These are phyloP conservation scores for Noctua comes DNA, from an alignment of 2,888 invertebrate genomes.

Conservation along the genomic window DNA sequence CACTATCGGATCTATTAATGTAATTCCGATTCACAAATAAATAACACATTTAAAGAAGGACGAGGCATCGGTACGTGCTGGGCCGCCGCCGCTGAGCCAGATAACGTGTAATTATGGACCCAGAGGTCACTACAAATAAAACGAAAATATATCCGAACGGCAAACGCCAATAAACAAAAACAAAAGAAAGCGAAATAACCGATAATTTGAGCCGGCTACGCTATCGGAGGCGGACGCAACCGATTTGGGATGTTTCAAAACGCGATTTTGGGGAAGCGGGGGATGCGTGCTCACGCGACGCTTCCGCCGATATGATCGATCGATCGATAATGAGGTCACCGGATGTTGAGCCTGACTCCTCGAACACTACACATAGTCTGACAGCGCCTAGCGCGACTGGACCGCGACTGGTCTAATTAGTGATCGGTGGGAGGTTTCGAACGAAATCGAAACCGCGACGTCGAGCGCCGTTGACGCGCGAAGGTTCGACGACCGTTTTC, in stretches of 20 bases:
- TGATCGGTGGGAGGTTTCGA: slow-evolving; percentile 71
- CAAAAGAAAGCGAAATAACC: slow-evolving; percentile 88
- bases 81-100: slow-evolving; percentile 71
- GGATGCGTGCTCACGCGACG: slow-evolving; percentile 82
- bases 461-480: slow-evolving; percentile 69
- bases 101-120: slow-evolving; percentile 86
- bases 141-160: slow-evolving; percentile 79
- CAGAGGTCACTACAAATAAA: slow-evolving; percentile 89
- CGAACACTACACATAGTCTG: slow-evolving; percentile 67
- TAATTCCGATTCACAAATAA: slow-evolving; percentile 88
- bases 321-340: slow-evolving; percentile 73
- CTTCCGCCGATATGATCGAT: slow-evolving; percentile 76
- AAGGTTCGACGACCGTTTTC: slow-evolving; percentile 75
- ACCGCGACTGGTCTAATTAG: slow-evolving; percentile 75
- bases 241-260: slow-evolving; percentile 81
- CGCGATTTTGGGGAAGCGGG: slow-evolving; percentile 82
- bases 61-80: slow-evolving; percentile 83
- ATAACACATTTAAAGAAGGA: slow-evolving; percentile 88
- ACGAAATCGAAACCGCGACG: slow-evolving; percentile 81
- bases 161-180: slow-evolving; percentile 83
- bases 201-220: slow-evolving; percentile 82
- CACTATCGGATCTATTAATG: slow-evolving; percentile 86
- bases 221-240: slow-evolving; percentile 83
- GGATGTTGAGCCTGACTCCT: slow-evolving; percentile 76
- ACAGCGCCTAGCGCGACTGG: slow-evolving; percentile 73